phyloP scores from a whole-genome alignment of 2,113 vertebrate genomes.

The Rhipidura dahli region DNA sequence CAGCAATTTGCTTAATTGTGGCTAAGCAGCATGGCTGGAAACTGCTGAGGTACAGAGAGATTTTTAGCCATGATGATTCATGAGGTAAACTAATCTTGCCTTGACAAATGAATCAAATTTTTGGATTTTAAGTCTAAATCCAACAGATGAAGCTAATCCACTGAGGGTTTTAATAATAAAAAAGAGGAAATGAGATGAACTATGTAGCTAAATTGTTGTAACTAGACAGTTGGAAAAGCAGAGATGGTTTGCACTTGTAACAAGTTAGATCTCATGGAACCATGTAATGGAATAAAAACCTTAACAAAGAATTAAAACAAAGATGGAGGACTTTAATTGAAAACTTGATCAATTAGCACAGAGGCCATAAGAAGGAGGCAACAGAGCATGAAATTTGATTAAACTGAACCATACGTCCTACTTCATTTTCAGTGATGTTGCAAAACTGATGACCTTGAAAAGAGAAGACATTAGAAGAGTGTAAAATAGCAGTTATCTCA shows the following conservation, averaged over 20 bases:
- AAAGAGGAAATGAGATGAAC: not conserved
- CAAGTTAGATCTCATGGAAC: constrained; percentile 62
- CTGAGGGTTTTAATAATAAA: not conserved
- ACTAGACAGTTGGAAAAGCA: constrained; percentile 25
- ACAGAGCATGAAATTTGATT: constrained; percentile 81
- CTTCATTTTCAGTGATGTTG: constrained; percentile 68
- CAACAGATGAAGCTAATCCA: constrained; percentile 2
- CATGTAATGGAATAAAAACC: constrained; percentile 74
- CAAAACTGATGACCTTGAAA: constrained; percentile 76
- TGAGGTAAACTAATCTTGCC: not conserved
- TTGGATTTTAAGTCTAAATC: not conserved
- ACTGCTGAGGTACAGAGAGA: not conserved
- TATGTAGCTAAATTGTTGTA: not conserved
- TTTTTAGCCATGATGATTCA: not conserved
- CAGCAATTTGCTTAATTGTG: constrained; percentile 48
- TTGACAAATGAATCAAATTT: constrained; percentile 16
- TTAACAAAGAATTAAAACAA: constrained; percentile 81
- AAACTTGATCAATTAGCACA: constrained; percentile 83
- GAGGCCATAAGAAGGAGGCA: constrained; percentile 74
- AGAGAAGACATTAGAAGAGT: constrained; percentile 56
- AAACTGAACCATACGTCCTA: constrained; percentile 72
- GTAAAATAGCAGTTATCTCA: constrained; percentile 52
- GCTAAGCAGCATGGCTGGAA: constrained; percentile 17
- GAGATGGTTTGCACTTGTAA: not conserved
- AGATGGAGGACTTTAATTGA: constrained; percentile 80